Evolutionary conservation across 2,113 vertebrate species (phyloP).

Genomic region (Oxygymnocypris stewartii): DNA sequence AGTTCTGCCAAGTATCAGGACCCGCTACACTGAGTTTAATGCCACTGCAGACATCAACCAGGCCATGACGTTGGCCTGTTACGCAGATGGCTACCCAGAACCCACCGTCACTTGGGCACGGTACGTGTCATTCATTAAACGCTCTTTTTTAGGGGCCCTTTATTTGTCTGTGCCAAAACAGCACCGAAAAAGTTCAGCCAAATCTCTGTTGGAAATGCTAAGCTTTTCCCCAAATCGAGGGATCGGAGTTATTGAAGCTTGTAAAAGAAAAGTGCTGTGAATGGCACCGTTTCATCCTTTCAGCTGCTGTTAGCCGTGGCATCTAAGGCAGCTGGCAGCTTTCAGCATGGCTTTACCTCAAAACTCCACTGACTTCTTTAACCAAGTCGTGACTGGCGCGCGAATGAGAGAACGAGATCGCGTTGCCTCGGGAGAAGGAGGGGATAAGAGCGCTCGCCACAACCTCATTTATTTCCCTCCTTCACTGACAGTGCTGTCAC

Average conservation of each 20-base stretch:
- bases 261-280: conserved; percentile 31
- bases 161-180: conserved; percentile 16
- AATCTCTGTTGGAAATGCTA: background rate
- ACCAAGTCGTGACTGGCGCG: background rate
- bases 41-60: conserved; percentile 87
- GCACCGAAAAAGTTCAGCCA: conserved; percentile 8
- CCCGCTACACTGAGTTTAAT: conserved; percentile 85
- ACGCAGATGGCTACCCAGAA: conserved; percentile 86
- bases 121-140: conserved; percentile 71
- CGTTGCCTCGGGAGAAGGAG: conserved; percentile 4
- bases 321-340: conserved; percentile 43
- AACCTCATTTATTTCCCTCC: conserved; percentile 40
- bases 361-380: conserved; percentile 45
- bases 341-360: conserved; percentile 28
- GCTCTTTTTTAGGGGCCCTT: background rate
- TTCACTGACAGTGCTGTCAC: conserved; percentile 37
- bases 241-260: conserved; percentile 38
- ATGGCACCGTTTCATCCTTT: conserved; percentile 40
- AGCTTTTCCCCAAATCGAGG: conserved; percentile 23
- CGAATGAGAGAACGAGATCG: conserved; percentile 15
- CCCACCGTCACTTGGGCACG: conserved; percentile 91
- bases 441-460: background rate
- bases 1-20: conserved; percentile 92
- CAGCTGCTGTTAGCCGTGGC: conserved; percentile 33
- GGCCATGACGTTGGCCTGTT: conserved; percentile 86